Evolutionary conservation across 2,113 vertebrate species (phyloP).

Genomic region (Nymphicus hollandicus): DNA sequence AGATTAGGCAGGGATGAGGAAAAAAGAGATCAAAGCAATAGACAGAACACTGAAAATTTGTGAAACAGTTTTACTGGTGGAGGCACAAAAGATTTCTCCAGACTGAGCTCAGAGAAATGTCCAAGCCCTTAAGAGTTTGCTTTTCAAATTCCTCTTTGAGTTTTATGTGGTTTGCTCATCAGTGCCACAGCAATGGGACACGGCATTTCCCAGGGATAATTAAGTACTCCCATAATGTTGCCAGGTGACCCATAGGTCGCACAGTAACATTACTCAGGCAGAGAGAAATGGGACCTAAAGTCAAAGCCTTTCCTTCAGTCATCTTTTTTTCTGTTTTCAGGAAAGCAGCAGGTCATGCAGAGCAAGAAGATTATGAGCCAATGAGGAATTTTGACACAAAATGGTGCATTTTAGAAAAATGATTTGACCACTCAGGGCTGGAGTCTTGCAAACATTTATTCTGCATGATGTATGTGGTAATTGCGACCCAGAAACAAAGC

Average conservation of each 20-base stretch:
- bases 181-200: not conserved
- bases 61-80: conserved; percentile 3
- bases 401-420: conserved; percentile 4
- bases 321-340: not conserved
- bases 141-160: conserved; percentile 5
- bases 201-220: not conserved
- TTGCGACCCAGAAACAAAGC: not conserved
- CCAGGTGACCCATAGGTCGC: conserved; percentile 2
- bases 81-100: not conserved
- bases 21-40: not conserved
- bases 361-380: not conserved
- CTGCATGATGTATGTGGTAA: not conserved
- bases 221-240: conserved; percentile 11
- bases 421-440: not conserved
- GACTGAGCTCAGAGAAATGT: not conserved
- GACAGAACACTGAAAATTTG: not conserved
- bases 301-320: conserved; percentile 1
- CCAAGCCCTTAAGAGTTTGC: not conserved
- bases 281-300: conserved; percentile 20
- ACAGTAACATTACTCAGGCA: conserved; percentile 30
- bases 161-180: conserved; percentile 49
- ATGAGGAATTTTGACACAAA: not conserved
- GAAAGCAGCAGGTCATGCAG: conserved; percentile 14
- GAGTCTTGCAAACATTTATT: not conserved
- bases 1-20: not conserved